Evolutionary conservation across 1,140 invertebrate genomes (phyloP).

Genomic region (Chironomus tepperi): DNA sequence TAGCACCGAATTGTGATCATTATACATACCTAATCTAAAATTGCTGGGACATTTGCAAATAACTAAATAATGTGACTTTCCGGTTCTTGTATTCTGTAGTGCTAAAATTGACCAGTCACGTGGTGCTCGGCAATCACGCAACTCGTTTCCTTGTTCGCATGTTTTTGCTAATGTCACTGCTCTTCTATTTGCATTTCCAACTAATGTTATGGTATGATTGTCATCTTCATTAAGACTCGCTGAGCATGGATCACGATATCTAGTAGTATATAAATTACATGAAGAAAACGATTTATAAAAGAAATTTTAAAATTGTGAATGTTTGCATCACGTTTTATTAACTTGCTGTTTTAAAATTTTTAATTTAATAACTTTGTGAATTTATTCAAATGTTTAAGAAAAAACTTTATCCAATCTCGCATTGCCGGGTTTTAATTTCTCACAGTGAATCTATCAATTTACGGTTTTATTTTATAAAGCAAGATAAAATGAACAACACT

Average conservation of each 20-base stretch:
- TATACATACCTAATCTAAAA: slow-evolving; percentile 64
- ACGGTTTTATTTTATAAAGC: too few relatives aligned
- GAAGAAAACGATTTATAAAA: too few relatives aligned
- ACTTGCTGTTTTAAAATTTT: too few relatives aligned
- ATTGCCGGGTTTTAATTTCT: too few relatives aligned
- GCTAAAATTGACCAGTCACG: slow-evolving; percentile 87
- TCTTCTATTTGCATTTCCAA: slow-evolving; percentile 68
- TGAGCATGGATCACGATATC: slow-evolving; percentile 79
- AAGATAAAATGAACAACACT: too few relatives aligned
- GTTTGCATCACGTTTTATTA: too few relatives aligned
- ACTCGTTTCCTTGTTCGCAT: slow-evolving; percentile 80
- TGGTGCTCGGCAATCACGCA: slow-evolving; percentile 76
- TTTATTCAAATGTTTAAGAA: too few relatives aligned
- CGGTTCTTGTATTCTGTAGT: slow-evolving; percentile 82
- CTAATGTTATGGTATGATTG: slow-evolving; percentile 80
- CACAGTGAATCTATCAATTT: too few relatives aligned
- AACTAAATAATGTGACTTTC: slow-evolving; percentile 88
- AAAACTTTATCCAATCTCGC: too few relatives aligned
- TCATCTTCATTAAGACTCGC: slow-evolving; percentile 80
- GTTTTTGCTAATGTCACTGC: slow-evolving; percentile 86
- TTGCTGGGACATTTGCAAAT: slow-evolving; percentile 83
- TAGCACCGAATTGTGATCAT: not conserved
- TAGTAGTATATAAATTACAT: too few relatives aligned
- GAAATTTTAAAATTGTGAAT: too few relatives aligned
- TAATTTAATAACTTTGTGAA: too few relatives aligned